phyloP scores from a whole-genome alignment of 2,113 vertebrate genomes.

The Lutjanus erythropterus region DNA sequence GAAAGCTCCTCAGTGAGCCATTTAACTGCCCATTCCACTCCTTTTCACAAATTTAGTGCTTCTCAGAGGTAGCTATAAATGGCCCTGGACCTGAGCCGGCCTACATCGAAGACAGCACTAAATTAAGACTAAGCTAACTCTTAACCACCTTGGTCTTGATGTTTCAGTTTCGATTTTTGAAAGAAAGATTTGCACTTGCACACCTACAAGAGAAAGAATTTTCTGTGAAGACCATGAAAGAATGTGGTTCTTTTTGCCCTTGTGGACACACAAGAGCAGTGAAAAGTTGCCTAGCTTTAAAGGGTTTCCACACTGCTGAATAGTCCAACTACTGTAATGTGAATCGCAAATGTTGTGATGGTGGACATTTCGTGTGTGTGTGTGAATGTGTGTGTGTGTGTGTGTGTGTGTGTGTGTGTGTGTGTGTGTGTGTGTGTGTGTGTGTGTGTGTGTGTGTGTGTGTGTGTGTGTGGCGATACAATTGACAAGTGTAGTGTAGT shows the following conservation, averaged over 20 bases:
- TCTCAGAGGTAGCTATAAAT: constrained; percentile 57
- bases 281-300: too few species aligned
- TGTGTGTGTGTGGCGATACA: too few species aligned
- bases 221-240: neutral
- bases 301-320: too few species aligned
- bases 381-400: too few species aligned
- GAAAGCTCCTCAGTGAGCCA: constrained; percentile 45
- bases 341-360: too few species aligned
- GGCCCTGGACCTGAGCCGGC: constrained; percentile 37
- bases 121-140: constrained; percentile 46
- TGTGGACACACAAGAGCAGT: neutral
- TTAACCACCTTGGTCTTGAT: constrained; percentile 6
- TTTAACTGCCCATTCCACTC: constrained; percentile 56
- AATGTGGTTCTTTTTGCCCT: neutral
- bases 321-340: too few species aligned
- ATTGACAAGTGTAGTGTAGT: too few species aligned
- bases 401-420: too few species aligned
- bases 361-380: too few species aligned
- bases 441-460: too few species aligned
- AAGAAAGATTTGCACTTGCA: constrained; percentile 14
- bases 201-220: neutral
- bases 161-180: constrained; percentile 20
- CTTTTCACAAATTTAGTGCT: constrained; percentile 64
- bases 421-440: too few species aligned
- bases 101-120: constrained; percentile 34